A percentile compares a stretch with the other conserved stretches of the same genome.
Conservation (phyloP, 2,888 invertebrate genomes). For the Amiota mariae region DNA sequence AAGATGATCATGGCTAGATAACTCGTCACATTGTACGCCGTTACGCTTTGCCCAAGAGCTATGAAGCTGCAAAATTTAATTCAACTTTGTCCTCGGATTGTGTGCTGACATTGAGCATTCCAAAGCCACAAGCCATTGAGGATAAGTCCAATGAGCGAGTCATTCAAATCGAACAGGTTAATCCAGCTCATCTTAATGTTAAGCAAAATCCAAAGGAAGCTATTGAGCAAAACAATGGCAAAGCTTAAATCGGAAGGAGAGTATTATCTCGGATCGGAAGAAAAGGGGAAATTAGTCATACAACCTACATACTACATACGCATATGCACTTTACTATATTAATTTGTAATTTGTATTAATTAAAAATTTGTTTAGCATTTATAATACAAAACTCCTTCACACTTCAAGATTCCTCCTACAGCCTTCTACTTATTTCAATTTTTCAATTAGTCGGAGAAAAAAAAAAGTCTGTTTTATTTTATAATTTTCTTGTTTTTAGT, state of each 20-base stretch:
- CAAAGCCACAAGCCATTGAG: conserved; percentile 72
- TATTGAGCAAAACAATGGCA: conserved; percentile 21
- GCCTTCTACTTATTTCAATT: too few relatives aligned
- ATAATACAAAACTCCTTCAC: background rate
- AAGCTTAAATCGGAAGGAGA: conserved; percentile 18
- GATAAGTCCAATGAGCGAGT: conserved; percentile 74
- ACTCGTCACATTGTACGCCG: conserved; percentile 85
- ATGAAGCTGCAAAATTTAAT: conserved; percentile 81
- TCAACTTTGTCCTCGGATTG: conserved; percentile 88
- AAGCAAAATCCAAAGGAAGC: conserved; percentile 57
- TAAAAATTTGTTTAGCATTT: background rate
- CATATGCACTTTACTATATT: background rate
- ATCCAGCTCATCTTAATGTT: conserved; percentile 74
- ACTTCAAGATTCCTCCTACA: background rate
- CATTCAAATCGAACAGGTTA: conserved; percentile 79
- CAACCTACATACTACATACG: background rate
- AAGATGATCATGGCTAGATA: conserved; percentile 83
- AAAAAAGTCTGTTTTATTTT: too few relatives aligned
- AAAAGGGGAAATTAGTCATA: background rate
- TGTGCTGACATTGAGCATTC: conserved; percentile 83
- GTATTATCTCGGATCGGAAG: too few relatives aligned
- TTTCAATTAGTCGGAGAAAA: too few relatives aligned
- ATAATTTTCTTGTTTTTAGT: too few relatives aligned
- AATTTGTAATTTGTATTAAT: background rate
- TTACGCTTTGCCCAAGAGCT: conserved; percentile 81